These are phyloP conservation scores for Oscheius sp. DNA, from an alignment of 2,888 invertebrate genomes.

Conservation along the genomic window DNA sequence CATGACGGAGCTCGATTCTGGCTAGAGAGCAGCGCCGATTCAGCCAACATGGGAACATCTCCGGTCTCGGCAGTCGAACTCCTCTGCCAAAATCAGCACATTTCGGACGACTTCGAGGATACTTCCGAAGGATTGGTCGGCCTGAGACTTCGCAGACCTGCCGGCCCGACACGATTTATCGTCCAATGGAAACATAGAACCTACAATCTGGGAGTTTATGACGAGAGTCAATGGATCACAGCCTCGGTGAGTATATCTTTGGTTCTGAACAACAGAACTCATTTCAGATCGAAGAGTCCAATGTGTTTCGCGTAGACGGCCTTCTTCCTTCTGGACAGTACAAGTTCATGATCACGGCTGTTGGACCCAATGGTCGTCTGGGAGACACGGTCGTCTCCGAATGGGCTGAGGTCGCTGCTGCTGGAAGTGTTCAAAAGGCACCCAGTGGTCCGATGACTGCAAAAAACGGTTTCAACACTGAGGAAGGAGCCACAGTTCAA, in stretches of 20 bases:
- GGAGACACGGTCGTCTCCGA: slow-evolving; percentile 63
- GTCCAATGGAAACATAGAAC: slow-evolving; percentile 65
- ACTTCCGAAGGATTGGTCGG: slow-evolving; percentile 51
- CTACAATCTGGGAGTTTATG: slow-evolving; percentile 49
- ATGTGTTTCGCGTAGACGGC: slow-evolving; percentile 63
- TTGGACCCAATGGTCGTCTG: slow-evolving; percentile 65
- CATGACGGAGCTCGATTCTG: slow-evolving; percentile 60
- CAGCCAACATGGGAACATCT: slow-evolving; percentile 56
- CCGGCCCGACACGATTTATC: slow-evolving; percentile 50
- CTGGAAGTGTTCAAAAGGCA: slow-evolving; percentile 20
- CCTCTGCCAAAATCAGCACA: slow-evolving; percentile 62
- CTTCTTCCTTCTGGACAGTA: slow-evolving; percentile 70
- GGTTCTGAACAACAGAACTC: neutral
- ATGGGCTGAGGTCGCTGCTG: slow-evolving; percentile 60
- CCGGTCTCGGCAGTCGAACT: slow-evolving; percentile 58
- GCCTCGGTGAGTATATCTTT: slow-evolving; percentile 59
- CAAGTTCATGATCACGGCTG: slow-evolving; percentile 64
- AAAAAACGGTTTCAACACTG: slow-evolving; percentile 63
- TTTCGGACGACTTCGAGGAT: slow-evolving; percentile 48
- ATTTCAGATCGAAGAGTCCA: slow-evolving; percentile 64
- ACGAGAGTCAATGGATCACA: slow-evolving; percentile 70
- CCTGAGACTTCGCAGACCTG: slow-evolving; percentile 45
- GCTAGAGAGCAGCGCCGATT: slow-evolving; percentile 53
- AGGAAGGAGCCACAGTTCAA: slow-evolving; percentile 62
- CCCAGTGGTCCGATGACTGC: slow-evolving; percentile 47